Percentiles rank a stretch among this genome's conserved stretches.
Conservation (phyloP, 2,797 vertebrate genomes). For the Thalassophryne amazonica region DNA sequence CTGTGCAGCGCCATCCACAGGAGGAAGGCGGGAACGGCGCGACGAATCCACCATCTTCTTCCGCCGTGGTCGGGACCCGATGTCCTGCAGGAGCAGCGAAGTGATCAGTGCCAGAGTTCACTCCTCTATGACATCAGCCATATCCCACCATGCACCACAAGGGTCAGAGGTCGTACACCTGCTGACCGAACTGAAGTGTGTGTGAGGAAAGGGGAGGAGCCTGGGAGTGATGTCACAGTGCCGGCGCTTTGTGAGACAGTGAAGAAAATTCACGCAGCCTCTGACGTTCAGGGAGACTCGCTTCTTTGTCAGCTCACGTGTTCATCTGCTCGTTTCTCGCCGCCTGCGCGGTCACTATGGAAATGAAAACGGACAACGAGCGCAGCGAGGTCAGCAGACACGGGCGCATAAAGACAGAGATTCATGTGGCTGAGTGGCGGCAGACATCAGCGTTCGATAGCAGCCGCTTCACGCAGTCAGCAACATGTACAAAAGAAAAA, state of each 20-base stretch:
- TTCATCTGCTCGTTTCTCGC: constrained; percentile 1
- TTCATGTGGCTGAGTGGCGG: constrained; percentile 24
- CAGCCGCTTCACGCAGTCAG: too few species aligned
- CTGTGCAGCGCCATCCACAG: constrained; percentile 40
- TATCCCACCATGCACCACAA: too few species aligned
- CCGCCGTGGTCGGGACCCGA: constrained; percentile 9
- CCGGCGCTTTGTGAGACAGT: background rate
- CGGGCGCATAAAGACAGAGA: constrained; percentile 33
- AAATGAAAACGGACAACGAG: constrained; percentile 33
- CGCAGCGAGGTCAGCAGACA: constrained; percentile 36
- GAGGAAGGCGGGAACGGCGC: constrained; percentile 19
- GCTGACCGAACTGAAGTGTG: too few species aligned
- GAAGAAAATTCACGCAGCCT: constrained; percentile 52
- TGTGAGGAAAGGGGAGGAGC: too few species aligned
- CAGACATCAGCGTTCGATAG: constrained; percentile 3
- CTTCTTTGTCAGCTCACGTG: constrained; percentile 50
- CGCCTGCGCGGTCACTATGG: constrained; percentile 4
- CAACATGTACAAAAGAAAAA: too few species aligned
- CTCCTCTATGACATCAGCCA: background rate
- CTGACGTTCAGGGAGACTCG: constrained; percentile 61
- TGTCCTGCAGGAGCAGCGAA: constrained; percentile 32
- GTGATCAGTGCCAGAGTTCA: too few species aligned
- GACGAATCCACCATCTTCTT: constrained; percentile 31
- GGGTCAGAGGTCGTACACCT: too few species aligned
- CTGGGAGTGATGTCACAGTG: too few species aligned